Base-by-base conservation (phyloP, 2,797 vertebrate species). In the Alcedo quadribrachys region DNA sequence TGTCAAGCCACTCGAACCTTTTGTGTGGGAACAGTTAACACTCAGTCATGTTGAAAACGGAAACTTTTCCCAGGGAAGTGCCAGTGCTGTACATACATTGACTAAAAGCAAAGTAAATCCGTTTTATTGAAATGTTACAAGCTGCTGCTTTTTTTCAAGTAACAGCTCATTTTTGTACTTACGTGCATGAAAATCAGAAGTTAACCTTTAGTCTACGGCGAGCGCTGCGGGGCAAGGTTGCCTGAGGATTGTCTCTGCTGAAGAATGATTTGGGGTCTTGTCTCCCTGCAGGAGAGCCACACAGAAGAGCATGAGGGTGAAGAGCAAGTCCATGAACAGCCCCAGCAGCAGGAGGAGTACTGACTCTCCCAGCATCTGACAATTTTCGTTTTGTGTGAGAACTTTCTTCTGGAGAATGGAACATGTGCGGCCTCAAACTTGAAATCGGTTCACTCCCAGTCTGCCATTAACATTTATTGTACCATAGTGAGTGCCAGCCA, bases 341-440 rank as follows among this genome's bases (percentile, higher is more conserved):
- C 97, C 90, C 97, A 97, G 80, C 98, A 98, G 95, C 98, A 99
- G 94, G 98, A 99, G 92, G 99, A 99, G 98, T 99, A 99, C 98
- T 99, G 98, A 99, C 96, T 97, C 95, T 66, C 17, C 95, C 89
- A 42, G 96, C 97, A 75, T 87, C 95, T 96, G 97, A 97, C 97
- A 94, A 96, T 96, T 98, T 98, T 98, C 97, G 85, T 97, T 98
- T 98, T 98, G 97, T 98, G 93, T 97, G 98, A 98, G 98, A 98
- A 99, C 98, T 98, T 98, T 98, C 96, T 98, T 98, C 98, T 97
- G 96, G 97, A 98, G 98, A 99, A 98, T 87, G 96, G 98, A 98
- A 98, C 97, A 97, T 98, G 95, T 97, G 98, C 96, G 97, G 97
- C 98, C 98, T 98, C 97, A 96, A 97, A 97, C 97, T 96, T 94